phyloP scores from a whole-genome alignment of 2,888 invertebrate genomes.

The Tortrix viridana region DNA sequence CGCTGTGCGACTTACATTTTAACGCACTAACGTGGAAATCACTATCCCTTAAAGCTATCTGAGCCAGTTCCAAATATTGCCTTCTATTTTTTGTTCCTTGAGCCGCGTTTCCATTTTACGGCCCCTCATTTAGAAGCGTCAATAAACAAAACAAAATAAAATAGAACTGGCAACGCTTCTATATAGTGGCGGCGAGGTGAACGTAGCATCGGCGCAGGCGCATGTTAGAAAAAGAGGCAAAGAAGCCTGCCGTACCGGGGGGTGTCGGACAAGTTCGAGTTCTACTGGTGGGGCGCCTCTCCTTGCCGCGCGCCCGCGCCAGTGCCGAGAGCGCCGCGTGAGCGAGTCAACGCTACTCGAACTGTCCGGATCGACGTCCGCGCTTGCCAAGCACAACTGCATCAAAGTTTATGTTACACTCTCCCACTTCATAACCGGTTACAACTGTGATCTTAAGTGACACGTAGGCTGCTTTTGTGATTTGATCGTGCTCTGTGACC shows the following conservation, averaged over 20 bases:
- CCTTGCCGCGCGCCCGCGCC: slow-evolving; percentile 49
- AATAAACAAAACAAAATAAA: slow-evolving; percentile 76
- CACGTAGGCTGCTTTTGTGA: slow-evolving; percentile 57
- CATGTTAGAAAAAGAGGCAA: slow-evolving; percentile 67
- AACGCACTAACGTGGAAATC: background rate
- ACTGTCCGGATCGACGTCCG: slow-evolving; percentile 44
- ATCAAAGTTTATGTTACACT: slow-evolving; percentile 58
- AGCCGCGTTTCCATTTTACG: slow-evolving; percentile 74
- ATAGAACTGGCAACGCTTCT: slow-evolving; percentile 70
- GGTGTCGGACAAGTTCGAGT: slow-evolving; percentile 71
- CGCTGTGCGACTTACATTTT: background rate
- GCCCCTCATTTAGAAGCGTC: slow-evolving; percentile 76
- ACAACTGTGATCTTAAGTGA: slow-evolving; percentile 61
- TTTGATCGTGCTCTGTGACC: slow-evolving; percentile 60
- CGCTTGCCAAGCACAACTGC: slow-evolving; percentile 48
- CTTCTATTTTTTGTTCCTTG: slow-evolving; percentile 51
- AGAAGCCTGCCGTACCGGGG: slow-evolving; percentile 66
- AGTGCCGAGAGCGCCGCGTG: slow-evolving; percentile 69
- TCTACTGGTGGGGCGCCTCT: slow-evolving; percentile 60
- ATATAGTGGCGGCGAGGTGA: slow-evolving; percentile 60
- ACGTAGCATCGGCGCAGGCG: slow-evolving; percentile 79
- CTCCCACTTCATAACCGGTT: slow-evolving; percentile 73
- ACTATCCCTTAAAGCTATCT: slow-evolving; percentile 1
- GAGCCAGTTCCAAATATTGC: slow-evolving; percentile 43
- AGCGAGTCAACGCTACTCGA: slow-evolving; percentile 52